A percentile compares a stretch with the other conserved stretches of the same genome.
Conservation (phyloP, 2,797 vertebrate genomes). For the Artibeus jamaicensis region DNA sequence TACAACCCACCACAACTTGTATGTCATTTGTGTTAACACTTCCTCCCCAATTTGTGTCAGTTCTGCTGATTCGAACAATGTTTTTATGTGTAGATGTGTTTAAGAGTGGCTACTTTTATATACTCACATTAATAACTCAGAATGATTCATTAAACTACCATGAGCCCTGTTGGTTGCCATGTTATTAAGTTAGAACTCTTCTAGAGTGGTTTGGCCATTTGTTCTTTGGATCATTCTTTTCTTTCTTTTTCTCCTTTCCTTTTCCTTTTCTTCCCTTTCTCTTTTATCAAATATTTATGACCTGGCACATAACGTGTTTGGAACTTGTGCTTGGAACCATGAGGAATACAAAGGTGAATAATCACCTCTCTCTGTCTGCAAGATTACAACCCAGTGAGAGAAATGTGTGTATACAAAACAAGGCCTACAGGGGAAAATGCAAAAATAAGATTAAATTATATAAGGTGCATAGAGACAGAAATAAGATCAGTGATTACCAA, state of each 20-base stretch:
- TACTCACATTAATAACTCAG: not conserved
- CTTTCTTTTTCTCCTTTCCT: not conserved
- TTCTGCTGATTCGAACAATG: not conserved
- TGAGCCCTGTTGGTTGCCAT: not conserved
- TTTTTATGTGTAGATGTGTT: not conserved
- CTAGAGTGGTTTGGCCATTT: not conserved
- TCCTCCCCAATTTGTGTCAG: not conserved
- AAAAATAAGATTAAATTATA: not conserved
- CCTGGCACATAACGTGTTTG: not conserved
- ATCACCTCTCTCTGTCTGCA: not conserved
- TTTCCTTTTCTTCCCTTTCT: not conserved
- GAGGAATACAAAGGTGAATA: constrained; percentile 8
- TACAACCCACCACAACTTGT: not conserved
- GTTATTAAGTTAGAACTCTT: not conserved
- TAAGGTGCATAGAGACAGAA: not conserved
- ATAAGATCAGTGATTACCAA: not conserved
- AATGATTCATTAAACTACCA: not conserved
- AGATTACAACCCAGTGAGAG: not conserved
- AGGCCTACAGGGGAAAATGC: not conserved
- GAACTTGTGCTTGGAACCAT: constrained; percentile 10
- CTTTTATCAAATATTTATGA: constrained; percentile 29
- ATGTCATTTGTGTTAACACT: not conserved
- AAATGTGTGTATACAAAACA: not conserved
- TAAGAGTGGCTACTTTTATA: constrained; percentile 1
- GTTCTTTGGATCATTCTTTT: not conserved